phyloP scores from a whole-genome alignment of 2,113 vertebrate genomes.

The Polypterus senegalus region DNA sequence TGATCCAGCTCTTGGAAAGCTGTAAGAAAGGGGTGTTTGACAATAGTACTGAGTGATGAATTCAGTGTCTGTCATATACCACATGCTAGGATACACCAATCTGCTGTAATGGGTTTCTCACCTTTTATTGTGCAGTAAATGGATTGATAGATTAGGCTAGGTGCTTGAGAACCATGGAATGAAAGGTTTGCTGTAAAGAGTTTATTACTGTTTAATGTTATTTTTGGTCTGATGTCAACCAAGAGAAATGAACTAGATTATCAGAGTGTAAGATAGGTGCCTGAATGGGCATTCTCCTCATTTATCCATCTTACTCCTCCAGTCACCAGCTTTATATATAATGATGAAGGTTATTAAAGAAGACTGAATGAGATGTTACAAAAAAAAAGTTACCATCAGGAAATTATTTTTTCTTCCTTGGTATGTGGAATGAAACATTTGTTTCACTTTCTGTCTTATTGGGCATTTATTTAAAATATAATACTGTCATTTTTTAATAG shows the following conservation, averaged over 20 bases:
- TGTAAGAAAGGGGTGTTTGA: conserved; percentile 20
- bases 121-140: conserved; percentile 55
- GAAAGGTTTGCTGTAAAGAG: conserved; percentile 46
- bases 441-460: conserved; percentile 3
- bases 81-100: conserved; percentile 45
- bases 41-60: conserved; percentile 28
- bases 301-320: conserved; percentile 48
- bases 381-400: not conserved
- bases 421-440: not conserved
- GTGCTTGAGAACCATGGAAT: conserved; percentile 46
- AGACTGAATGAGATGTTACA: conserved; percentile 31
- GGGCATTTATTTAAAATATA: too few species aligned
- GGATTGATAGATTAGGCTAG: conserved; percentile 57
- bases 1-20: conserved; percentile 26
- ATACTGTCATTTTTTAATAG: too few species aligned
- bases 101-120: conserved; percentile 53
- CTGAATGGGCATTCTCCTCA: conserved; percentile 44
- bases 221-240: conserved; percentile 48
- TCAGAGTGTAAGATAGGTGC: conserved; percentile 48
- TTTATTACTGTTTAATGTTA: conserved; percentile 63
- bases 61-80: conserved; percentile 42
- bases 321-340: conserved; percentile 20
- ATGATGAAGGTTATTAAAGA: conserved; percentile 38
- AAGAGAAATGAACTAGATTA: conserved; percentile 60
- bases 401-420: not conserved